phyloP scores from a whole-genome alignment of 2,113 vertebrate genomes.

The Martes martes region DNA sequence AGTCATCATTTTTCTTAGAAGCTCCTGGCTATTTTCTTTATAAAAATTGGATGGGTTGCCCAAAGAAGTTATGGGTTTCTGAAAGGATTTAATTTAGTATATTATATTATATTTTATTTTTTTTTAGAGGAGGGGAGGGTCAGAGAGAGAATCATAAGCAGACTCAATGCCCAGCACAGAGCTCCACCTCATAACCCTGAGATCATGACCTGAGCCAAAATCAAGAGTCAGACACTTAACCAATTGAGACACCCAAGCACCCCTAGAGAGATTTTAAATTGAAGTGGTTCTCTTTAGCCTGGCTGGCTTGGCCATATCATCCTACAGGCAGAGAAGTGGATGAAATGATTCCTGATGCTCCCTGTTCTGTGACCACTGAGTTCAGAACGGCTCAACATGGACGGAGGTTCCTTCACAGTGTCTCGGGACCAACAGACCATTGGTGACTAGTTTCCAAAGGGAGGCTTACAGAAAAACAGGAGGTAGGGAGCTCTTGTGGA shows the following conservation, averaged over 20 bases:
- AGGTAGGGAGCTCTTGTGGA: not conserved
- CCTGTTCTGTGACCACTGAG: not conserved
- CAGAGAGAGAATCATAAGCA: not conserved
- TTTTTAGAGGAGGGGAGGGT: not conserved
- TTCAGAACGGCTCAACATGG: not conserved
- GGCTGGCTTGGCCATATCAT: not conserved
- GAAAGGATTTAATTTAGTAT: not conserved
- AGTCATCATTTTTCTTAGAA: not conserved
- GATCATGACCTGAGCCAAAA: not conserved
- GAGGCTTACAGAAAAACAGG: not conserved
- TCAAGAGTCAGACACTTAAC: not conserved
- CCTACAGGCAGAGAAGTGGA: not conserved
- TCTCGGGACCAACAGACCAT: not conserved
- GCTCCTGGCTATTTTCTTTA: not conserved
- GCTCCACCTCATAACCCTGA: not conserved
- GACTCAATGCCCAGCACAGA: not conserved
- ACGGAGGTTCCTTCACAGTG: not conserved
- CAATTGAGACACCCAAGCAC: not conserved
- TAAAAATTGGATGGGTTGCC: not conserved
- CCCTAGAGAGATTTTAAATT: not conserved
- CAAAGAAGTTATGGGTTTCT: not conserved
- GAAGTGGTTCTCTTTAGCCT: not conserved
- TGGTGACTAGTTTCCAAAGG: not conserved
- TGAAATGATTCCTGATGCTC: not conserved
- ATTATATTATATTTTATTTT: not conserved